Percentiles rank a stretch among this genome's conserved stretches.
Conservation (phyloP, 2,888 invertebrate species). For the Synanthedon andrenaeformis region DNA sequence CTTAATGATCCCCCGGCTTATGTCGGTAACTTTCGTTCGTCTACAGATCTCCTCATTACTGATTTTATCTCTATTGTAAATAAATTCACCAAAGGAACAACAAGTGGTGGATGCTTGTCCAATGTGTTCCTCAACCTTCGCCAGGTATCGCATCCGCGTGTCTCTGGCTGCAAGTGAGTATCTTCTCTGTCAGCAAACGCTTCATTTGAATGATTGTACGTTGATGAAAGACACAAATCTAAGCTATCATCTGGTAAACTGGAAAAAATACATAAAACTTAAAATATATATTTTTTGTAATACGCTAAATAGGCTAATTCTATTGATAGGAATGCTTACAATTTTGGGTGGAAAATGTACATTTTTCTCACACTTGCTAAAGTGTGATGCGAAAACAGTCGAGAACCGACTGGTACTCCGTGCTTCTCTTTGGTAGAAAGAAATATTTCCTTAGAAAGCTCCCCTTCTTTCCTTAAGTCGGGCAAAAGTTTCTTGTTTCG, state of each 20-base stretch:
- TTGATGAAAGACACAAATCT: conserved; percentile 75
- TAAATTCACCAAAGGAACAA: conserved; percentile 54
- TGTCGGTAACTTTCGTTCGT: too few relatives aligned
- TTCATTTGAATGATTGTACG: conserved; percentile 77
- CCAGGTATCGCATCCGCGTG: conserved; percentile 74
- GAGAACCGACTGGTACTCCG: conserved; percentile 47
- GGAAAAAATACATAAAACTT: conserved; percentile 1
- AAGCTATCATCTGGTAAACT: conserved; percentile 76
- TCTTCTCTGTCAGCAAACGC: conserved; percentile 74
- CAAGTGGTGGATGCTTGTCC: conserved; percentile 47
- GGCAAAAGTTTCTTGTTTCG: conserved; percentile 57
- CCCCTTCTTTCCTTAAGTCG: conserved; percentile 52
- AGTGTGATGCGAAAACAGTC: conserved; percentile 73
- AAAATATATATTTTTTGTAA: neutral
- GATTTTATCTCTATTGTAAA: too few relatives aligned
- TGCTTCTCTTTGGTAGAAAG: conserved; percentile 50
- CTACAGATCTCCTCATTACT: too few relatives aligned
- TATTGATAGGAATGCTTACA: conserved; percentile 29
- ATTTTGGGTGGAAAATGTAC: conserved; percentile 51
- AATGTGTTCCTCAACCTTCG: conserved; percentile 75
- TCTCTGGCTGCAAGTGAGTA: conserved; percentile 76
- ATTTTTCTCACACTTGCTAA: conserved; percentile 67
- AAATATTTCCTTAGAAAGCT: conserved; percentile 42
- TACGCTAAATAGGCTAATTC: neutral
- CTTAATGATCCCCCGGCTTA: too few relatives aligned